A percentile compares a stretch with the other conserved stretches of the same genome.
Conservation (phyloP, 2,888 invertebrate genomes). For the Ornithoptera alexandrae region DNA sequence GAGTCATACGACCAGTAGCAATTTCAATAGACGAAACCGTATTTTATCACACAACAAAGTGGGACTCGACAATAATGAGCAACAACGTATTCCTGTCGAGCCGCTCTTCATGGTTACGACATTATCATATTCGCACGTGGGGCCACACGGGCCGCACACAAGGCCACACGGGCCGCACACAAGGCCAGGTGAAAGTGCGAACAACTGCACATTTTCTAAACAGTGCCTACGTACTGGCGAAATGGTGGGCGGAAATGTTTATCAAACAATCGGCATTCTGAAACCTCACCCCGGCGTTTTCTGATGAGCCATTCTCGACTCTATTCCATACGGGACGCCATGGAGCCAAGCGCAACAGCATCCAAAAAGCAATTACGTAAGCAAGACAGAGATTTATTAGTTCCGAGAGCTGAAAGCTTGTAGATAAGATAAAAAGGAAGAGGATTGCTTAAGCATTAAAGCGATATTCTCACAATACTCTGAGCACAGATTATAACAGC, state of each 20-base stretch:
- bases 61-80: constrained; percentile 7
- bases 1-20: background rate
- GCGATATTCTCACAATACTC: too few relatives aligned
- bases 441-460: constrained; percentile 33
- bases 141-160: constrained; percentile 35
- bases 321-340: constrained; percentile 26
- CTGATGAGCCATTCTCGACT: constrained; percentile 31
- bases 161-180: constrained; percentile 45
- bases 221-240: constrained; percentile 42
- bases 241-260: constrained; percentile 52
- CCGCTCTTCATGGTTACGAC: constrained; percentile 45
- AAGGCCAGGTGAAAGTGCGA: constrained; percentile 70
- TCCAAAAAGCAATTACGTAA: constrained; percentile 36
- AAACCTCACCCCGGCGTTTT: constrained; percentile 28
- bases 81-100: constrained; percentile 39
- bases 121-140: constrained; percentile 55
- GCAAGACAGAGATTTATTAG: constrained; percentile 42
- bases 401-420: constrained; percentile 38
- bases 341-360: constrained; percentile 28
- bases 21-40: background rate
- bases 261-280: constrained; percentile 39
- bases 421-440: constrained; percentile 49
- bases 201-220: constrained; percentile 50
- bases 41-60: background rate
- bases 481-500: too few relatives aligned